Base-by-base conservation (phyloP, 2,797 vertebrate genomes). In the Harpagifer antarcticus region DNA sequence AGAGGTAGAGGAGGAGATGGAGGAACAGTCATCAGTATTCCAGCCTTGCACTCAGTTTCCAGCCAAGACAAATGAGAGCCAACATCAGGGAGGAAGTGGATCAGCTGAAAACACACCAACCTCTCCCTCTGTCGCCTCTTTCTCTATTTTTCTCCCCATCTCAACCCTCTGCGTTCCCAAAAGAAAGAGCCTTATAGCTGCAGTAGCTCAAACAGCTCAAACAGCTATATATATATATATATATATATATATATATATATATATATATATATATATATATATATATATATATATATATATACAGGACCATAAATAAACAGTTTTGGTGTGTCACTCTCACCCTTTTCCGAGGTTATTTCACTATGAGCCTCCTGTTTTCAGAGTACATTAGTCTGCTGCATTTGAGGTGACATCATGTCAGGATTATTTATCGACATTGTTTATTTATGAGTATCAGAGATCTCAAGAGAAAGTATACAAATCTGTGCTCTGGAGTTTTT, bases 41-140 rank as follows among this genome's bases (percentile, higher is more conserved):
- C 78, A 78, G 79, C 76, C 75, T 49, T 72, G 87, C 76, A 20
- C 84, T 84, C 88, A 27, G 78, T 87, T 88, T 86, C 73, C 83
- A 89, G 84, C 90, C 89, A 87, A 92, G 90, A 92, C 90, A 92
- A 92, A 92, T 90, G 90, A 86, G 86, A 84, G 86, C 70, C 90
- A 91, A 82, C 88, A 91, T 90, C 85, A 86, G 76, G 83, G 79
- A 87, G 91, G 90, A 93, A 90, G 88, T 91, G 88, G 88, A 91
- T 92, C 89, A 89, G 89, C 88, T 91, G 86, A 92, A 90, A 90
- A 91, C 89, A 89, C 89, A 84, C 70, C 82, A 81, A 68, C 84
- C 83, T 86, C 79, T 83, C 76, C 81, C 83, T 89, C 83, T 71
- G 68, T 89, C 81, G 70, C 74, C 64, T 69, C 66, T 44, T 40